Conservation (phyloP, 2,888 invertebrate species). For the Muschampia plurimacula region DNA sequence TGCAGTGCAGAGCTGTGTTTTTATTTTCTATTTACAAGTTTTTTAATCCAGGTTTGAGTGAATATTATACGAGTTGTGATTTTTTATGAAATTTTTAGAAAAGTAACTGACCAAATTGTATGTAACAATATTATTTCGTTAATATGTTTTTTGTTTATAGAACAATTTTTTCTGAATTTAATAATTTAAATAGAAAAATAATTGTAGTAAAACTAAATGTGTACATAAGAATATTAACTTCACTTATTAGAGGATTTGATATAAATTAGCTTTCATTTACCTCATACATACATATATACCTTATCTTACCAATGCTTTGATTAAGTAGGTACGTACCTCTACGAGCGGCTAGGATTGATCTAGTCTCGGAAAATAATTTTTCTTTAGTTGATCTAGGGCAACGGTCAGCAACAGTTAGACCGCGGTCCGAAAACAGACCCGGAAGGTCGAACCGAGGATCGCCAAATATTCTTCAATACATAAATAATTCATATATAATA, state of each 20-base stretch:
- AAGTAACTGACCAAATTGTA: slow-evolving; percentile 23
- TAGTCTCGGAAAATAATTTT: too few species aligned
- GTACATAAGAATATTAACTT: background rate
- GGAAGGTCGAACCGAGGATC: too few species aligned
- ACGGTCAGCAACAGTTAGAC: too few species aligned
- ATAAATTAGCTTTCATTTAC: background rate
- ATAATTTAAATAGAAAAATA: too few species aligned
- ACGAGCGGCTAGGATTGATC: too few species aligned
- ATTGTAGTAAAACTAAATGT: background rate
- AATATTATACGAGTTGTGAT: background rate
- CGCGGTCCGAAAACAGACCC: too few species aligned
- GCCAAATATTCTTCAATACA: too few species aligned
- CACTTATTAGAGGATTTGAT: background rate
- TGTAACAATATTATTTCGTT: slow-evolving; percentile 22
- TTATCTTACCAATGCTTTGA: background rate
- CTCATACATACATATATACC: background rate
- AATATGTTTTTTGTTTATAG: background rate
- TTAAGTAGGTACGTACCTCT: background rate
- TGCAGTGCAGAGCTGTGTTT: slow-evolving; percentile 7
- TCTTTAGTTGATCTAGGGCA: too few species aligned
- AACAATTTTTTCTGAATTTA: background rate
- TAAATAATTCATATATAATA: too few species aligned
- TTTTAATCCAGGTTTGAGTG: slow-evolving; percentile 2
- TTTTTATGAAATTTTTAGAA: slow-evolving; percentile 10
- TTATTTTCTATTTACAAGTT: background rate